Conservation (phyloP, 2,113 vertebrate genomes). For the Chlorodrepanis virens region DNA sequence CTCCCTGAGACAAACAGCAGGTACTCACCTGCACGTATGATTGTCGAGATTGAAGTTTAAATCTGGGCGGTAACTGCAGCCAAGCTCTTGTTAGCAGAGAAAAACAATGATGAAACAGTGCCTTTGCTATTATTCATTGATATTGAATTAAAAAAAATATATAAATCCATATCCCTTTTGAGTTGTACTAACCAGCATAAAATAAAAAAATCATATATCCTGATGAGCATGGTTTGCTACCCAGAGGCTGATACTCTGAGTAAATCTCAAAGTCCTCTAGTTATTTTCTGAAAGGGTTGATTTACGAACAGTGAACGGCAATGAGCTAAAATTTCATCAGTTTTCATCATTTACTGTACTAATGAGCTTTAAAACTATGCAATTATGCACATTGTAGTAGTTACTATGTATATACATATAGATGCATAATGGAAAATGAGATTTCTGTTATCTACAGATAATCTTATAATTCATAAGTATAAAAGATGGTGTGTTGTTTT, state of each 20-base stretch:
- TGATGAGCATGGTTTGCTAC: not conserved
- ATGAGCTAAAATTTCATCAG: not conserved
- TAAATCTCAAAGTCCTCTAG: not conserved
- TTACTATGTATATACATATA: not conserved
- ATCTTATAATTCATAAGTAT: conserved; percentile 48
- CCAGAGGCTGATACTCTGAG: not conserved
- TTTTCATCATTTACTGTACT: not conserved
- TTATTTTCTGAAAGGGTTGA: not conserved
- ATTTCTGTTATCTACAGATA: not conserved
- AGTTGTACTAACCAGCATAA: not conserved
- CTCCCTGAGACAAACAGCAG: not conserved
- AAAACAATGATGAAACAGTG: not conserved
- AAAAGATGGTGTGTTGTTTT: conserved; percentile 67
- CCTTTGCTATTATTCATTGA: not conserved
- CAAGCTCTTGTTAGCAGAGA: not conserved
- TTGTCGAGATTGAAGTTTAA: not conserved
- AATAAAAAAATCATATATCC: not conserved
- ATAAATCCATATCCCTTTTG: not conserved
- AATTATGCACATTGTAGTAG: not conserved
- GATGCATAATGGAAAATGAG: not conserved
- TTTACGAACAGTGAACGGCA: not conserved
- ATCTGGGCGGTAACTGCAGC: not conserved
- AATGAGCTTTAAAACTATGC: not conserved
- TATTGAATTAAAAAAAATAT: not conserved
- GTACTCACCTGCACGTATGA: not conserved